Base-by-base conservation (phyloP, 2,888 invertebrate species). In the Ypsolopha scabrella region DNA sequence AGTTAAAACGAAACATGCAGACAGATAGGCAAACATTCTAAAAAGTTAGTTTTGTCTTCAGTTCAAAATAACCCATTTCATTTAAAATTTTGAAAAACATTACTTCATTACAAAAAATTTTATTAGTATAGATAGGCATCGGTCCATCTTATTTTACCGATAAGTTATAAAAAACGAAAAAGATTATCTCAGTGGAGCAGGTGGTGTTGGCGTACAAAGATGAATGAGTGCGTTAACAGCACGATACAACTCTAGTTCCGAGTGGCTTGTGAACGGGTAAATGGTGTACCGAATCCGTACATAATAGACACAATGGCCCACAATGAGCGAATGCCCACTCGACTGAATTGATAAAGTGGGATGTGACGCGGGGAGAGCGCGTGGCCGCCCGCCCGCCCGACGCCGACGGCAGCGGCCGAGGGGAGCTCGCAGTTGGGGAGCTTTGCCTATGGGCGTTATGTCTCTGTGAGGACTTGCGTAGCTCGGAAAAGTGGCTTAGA, bases 301-400 rank as follows among this genome's bases (percentile, higher is more conserved):
- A 76, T 82, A 80, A 81, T 79, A 73, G 79, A 66, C 71, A 77
- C 75, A 80, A 80, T 80, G 76, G 71, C 72, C 70, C 70, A 74
- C 80, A 77, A 79, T 82, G 82, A 81, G 77, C 80, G 81, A 80
- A 79, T 80, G 75, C 74, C 80, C 82, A 81, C 82, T 82, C 80
- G 79, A 78, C 72, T 79, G 83, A 81, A 83, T 83, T 83, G 83
- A 82, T 83, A 85, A 47, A 83, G 82, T 83, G 83, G 82, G 82
- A 69, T 78, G 58, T 60, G 57, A 67, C 60, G 67, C 63, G 65
- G 65, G 68, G 70, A 67, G 70, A 68, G 60, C 64, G 62, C 55
- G 59, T 58, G 65, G 59, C 64, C 67, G 66, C 62, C 72, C 74
- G 75, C 71, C 75, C 71, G 71, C 52, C 56, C 53, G 48, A n/a